phyloP scores from a whole-genome alignment of 1,140 invertebrate genomes.

The Drosophila willistoni region DNA sequence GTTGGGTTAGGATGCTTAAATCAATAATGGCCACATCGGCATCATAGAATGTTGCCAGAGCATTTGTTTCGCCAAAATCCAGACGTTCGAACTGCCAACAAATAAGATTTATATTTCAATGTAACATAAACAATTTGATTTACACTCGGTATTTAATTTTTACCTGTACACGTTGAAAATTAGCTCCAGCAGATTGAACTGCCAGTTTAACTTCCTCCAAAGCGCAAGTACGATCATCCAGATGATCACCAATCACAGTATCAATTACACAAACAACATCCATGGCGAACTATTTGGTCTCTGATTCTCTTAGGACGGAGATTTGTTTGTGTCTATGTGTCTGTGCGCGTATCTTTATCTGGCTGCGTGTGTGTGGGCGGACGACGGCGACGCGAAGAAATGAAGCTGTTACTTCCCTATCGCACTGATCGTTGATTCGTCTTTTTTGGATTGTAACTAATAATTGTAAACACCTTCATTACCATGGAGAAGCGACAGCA shows the following conservation, averaged over 20 bases:
- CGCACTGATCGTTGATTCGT: conserved; percentile 27
- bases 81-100: conserved; percentile 90
- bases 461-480: conserved; percentile 62
- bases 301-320: conserved; percentile 3
- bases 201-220: conserved; percentile 93
- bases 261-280: conserved; percentile 96
- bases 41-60: conserved; percentile 95
- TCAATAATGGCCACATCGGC: conserved; percentile 99
- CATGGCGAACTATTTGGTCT: conserved; percentile 85
- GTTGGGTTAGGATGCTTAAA: conserved; percentile 94
- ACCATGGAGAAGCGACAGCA: conserved; percentile 57
- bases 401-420: conserved; percentile 23
- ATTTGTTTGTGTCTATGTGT: conserved; percentile 11
- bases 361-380: conserved; percentile 4
- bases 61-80: conserved; percentile 93
- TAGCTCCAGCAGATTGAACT: conserved; percentile 90
- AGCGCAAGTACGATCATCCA: conserved; percentile 90
- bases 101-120: conserved; percentile 16
- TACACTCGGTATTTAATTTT: not conserved
- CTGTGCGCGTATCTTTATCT: conserved; percentile 6
- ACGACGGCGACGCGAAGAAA: conserved; percentile 34
- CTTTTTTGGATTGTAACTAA: conserved; percentile 19
- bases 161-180: conserved; percentile 93
- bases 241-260: conserved; percentile 88
- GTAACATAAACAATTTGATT: conserved; percentile 46